Evolutionary conservation across 2,113 vertebrate species (phyloP).

Genomic region (Cercocebus atys): DNA sequence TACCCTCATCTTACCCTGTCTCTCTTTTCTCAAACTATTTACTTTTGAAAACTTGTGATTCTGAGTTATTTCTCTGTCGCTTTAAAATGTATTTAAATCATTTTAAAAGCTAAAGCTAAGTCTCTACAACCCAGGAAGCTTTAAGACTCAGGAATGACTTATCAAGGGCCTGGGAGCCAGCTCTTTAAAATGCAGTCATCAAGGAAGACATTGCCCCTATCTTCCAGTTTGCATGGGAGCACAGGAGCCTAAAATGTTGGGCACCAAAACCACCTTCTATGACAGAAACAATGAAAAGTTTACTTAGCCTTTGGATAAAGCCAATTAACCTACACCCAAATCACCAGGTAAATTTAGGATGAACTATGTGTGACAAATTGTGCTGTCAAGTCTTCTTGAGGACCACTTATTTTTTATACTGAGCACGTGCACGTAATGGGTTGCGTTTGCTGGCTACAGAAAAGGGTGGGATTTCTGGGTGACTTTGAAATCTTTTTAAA

Average conservation of each 20-base stretch:
- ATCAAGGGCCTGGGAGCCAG: background rate
- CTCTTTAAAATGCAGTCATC: background rate
- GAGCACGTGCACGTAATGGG: background rate
- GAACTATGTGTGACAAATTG: background rate
- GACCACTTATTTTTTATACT: background rate
- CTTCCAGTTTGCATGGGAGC: background rate
- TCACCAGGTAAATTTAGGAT: background rate
- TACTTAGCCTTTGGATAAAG: background rate
- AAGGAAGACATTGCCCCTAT: background rate
- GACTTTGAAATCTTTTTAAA: background rate
- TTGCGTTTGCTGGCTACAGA: background rate
- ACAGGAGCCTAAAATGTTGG: background rate
- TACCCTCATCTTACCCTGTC: fast-evolving
- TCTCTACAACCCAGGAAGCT: background rate
- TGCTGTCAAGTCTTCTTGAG: background rate
- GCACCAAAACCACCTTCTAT: background rate
- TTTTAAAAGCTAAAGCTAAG: background rate
- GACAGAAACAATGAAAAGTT: background rate
- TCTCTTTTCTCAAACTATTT: background rate
- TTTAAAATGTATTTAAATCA: background rate
- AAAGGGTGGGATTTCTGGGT: background rate
- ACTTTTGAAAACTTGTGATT: background rate
- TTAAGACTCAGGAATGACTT: background rate
- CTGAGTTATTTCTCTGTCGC: background rate
- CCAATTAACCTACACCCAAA: background rate